These are phyloP conservation scores for Tenthredo mesomela DNA, from an alignment of 2,888 invertebrate species.

Conservation along the genomic window DNA sequence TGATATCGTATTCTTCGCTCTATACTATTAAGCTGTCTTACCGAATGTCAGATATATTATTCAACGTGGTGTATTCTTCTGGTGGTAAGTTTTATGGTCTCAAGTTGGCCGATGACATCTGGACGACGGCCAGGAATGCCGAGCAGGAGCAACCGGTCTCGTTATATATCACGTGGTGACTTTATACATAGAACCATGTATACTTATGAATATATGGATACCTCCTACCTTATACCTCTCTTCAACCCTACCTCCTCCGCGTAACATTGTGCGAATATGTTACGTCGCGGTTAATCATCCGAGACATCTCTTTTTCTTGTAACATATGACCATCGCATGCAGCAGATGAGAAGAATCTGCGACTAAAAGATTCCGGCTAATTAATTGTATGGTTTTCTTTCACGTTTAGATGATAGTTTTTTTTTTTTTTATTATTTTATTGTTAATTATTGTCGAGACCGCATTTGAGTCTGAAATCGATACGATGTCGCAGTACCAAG, in stretches of 20 bases:
- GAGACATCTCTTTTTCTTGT: background rate
- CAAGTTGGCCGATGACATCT: constrained; percentile 72
- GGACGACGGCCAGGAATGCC: constrained; percentile 71
- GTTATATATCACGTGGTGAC: constrained; percentile 40
- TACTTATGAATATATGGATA: constrained; percentile 32
- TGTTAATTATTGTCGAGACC: background rate
- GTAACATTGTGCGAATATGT: constrained; percentile 19
- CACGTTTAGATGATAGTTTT: background rate
- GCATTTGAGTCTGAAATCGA: background rate
- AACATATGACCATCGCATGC: background rate
- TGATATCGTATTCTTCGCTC: constrained; percentile 22
- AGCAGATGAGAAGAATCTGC: background rate
- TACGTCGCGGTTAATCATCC: constrained; percentile 25
- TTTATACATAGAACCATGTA: constrained; percentile 37
- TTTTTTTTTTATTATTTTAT: background rate
- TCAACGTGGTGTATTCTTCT: constrained; percentile 30
- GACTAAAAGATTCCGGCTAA: background rate
- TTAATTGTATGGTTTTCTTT: background rate
- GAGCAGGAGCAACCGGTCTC: constrained; percentile 61
- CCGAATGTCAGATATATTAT: constrained; percentile 20
- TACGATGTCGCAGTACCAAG: background rate
- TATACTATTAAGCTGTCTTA: constrained; percentile 43
- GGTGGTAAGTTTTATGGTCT: constrained; percentile 48
- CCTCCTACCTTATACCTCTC: background rate
- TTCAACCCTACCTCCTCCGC: background rate